These are phyloP conservation scores for Zalophus californianus DNA, from an alignment of 2,797 vertebrate species.

Conservation along the genomic window DNA sequence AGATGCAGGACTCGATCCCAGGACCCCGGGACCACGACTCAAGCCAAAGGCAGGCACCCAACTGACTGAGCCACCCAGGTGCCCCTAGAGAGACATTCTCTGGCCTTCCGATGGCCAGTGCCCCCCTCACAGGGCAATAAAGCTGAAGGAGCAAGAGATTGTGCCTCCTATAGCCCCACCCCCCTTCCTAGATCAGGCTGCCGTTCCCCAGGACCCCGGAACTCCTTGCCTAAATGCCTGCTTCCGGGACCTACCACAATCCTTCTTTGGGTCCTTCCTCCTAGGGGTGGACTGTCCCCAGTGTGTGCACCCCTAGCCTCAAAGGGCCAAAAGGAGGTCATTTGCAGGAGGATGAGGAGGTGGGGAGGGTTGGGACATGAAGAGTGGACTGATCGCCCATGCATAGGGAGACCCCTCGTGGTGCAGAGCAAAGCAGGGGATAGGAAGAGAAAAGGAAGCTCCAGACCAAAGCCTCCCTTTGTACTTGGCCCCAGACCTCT, in stretches of 20 bases:
- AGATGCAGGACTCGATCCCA: neutral
- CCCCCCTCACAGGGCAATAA: neutral
- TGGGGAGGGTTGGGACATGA: neutral
- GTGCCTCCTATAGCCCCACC: neutral
- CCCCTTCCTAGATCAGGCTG: neutral
- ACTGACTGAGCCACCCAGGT: neutral
- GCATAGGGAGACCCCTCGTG: neutral
- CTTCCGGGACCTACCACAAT: neutral
- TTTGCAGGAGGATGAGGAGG: neutral
- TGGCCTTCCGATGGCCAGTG: neutral
- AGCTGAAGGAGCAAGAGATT: neutral
- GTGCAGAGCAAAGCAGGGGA: neutral
- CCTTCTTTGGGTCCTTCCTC: neutral
- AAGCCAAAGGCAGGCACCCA: neutral
- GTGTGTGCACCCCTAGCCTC: neutral
- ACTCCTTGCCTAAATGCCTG: neutral
- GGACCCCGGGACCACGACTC: neutral
- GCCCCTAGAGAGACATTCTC: neutral
- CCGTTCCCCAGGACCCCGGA: neutral
- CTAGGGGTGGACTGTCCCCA: neutral
- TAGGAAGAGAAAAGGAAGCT: neutral
- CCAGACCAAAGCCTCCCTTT: neutral
- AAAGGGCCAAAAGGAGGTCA: neutral
- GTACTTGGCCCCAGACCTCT: neutral
- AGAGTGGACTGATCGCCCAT: neutral